Evolutionary conservation across 2,888 invertebrate genomes (phyloP), one percentile per base, ranked within the genome.

Genomic region (Tetramorium bicarinatum): DNA sequence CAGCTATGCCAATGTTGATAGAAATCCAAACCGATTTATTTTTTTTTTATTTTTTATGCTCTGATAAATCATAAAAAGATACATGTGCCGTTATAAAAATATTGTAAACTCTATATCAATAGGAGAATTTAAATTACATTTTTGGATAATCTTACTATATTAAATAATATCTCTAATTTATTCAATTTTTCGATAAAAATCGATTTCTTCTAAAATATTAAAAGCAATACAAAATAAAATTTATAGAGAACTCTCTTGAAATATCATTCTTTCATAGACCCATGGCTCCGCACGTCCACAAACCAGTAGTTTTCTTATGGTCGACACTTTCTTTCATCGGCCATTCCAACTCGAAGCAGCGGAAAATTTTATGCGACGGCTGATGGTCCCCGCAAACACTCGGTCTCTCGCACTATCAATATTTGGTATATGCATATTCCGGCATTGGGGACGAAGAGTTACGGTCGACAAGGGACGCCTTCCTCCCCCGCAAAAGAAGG

Each of bases 401-500:
- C 79, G 52, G 61, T 54, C 44, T 72, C 84, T 74, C 67, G 83
- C 44, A 84, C 82, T 81, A 83, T 83, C 91, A 90, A 87, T 90
- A 91, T 90, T 90, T 90, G 91, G 79, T 82, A 83, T 84, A 86
- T 86, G 84, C 88, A 90, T 83, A 87, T 85, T 82, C 82, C 71
- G 82, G 59, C 61, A 84, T 76, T 67, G 62, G 74, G 75, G 41
- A 80, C 59, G 61, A 56, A 80, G 79, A 81, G 87, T 85, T 85
- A 83, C 64, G 85, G 69, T 54, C 80, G 82, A 66, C 77, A 47
- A 82, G 76, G 76, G 75, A 49, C 25, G 41, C 47, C 34, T 41
- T 29, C 21, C 66, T 47, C 13, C 21, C 13, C 49, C 56, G 69
- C 74, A n/a, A 75, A 44, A 69, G 81, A 41, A 75, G 49, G 80